Evolutionary conservation across 2,888 invertebrate species (phyloP).

Genomic region (Rhingia campestris): DNA sequence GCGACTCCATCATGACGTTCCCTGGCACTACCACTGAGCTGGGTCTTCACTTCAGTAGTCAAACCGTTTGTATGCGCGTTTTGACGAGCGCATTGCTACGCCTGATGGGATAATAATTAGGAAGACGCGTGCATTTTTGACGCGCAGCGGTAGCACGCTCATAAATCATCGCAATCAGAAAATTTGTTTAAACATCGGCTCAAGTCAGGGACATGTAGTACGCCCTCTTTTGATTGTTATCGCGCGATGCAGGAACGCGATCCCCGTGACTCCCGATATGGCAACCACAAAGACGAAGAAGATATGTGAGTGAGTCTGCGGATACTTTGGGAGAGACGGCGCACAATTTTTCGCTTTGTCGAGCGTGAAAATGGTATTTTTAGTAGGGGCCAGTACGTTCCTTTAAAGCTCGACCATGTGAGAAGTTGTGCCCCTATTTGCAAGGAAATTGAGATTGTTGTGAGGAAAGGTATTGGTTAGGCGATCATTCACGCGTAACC

Average conservation of each 20-base stretch:
- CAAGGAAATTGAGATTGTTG: constrained; percentile 3
- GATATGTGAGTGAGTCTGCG: constrained; percentile 6
- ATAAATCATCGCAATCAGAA: constrained; percentile 66
- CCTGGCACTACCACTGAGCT: too few species aligned
- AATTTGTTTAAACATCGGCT: constrained; percentile 50
- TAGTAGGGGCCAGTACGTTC: constrained; percentile 3
- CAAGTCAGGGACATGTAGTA: constrained; percentile 55
- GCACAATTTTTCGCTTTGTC: constrained; percentile 64
- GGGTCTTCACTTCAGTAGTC: not conserved
- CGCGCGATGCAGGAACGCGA: constrained; percentile 23
- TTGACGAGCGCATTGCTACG: constrained; percentile 29
- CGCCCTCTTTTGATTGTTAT: constrained; percentile 68
- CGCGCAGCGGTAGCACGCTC: constrained; percentile 51
- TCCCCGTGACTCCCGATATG: not conserved
- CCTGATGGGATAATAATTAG: constrained; percentile 65
- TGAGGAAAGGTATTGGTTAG: not conserved
- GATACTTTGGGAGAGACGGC: constrained; percentile 1
- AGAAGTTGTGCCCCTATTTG: not conserved
- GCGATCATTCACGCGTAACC: too few species aligned
- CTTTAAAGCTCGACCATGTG: constrained; percentile 2
- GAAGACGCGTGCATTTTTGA: constrained; percentile 53
- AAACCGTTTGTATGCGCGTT: constrained; percentile 14
- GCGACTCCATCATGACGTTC: not conserved
- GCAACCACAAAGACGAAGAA: not conserved
- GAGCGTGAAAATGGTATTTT: constrained; percentile 56